Conservation (phyloP, 1,140 invertebrate genomes). For the Microplitis mediator region DNA sequence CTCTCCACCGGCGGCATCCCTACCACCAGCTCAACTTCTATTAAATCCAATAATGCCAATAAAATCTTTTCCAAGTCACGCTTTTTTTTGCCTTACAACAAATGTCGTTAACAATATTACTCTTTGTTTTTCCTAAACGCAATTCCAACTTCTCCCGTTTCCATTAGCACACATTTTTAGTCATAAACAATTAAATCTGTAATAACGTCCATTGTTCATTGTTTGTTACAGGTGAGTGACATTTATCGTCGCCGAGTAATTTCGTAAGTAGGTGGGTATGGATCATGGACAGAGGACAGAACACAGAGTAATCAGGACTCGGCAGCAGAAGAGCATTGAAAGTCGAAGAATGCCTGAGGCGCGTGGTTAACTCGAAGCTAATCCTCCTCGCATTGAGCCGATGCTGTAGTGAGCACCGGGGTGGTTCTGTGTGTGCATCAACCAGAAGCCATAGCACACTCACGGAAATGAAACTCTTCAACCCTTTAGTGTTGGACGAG, state of each 20-base stretch:
- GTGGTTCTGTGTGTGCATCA: background rate
- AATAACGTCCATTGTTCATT: background rate
- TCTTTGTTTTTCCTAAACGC: too few relatives aligned
- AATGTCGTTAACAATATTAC: background rate
- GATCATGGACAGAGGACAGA: too few relatives aligned
- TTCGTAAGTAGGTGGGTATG: too few relatives aligned
- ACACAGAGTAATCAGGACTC: too few relatives aligned
- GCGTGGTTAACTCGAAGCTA: slow-evolving; percentile 14
- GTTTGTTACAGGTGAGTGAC: slow-evolving; percentile 5
- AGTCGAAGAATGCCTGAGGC: slow-evolving; percentile 2
- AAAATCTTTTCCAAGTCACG: slow-evolving; percentile 8
- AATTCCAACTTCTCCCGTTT: too few relatives aligned
- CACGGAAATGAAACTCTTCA: slow-evolving; percentile 13
- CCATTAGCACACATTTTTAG: too few relatives aligned
- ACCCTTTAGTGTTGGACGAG: background rate
- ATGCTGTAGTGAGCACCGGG: background rate
- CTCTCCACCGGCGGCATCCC: background rate
- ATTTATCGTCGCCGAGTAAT: too few relatives aligned
- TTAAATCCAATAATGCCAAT: slow-evolving; percentile 21
- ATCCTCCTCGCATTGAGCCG: background rate
- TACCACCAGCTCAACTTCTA: background rate
- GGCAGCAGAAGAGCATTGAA: background rate
- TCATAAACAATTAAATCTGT: too few relatives aligned
- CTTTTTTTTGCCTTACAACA: background rate
- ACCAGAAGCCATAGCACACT: background rate